Evolutionary conservation across 1,140 invertebrate genomes (phyloP).

Genomic region (Portunus trituberculatus): DNA sequence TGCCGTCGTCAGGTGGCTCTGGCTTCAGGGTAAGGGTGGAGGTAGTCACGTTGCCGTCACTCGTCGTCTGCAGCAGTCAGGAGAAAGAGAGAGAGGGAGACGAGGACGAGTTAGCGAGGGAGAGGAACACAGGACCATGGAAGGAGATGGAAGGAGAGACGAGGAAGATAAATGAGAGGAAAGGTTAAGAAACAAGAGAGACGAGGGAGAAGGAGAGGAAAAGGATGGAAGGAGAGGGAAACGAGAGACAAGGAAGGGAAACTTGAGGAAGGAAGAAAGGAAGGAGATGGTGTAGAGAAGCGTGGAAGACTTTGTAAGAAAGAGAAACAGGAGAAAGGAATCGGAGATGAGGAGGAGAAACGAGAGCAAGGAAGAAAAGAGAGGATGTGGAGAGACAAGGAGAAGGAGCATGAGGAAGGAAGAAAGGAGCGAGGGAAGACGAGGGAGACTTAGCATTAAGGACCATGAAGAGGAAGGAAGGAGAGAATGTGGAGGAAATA

Average conservation of each 20-base stretch:
- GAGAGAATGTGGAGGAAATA: not conserved
- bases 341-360: not conserved
- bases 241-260: not conserved
- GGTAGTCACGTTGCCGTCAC: conserved; percentile 88
- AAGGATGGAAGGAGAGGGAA: not conserved
- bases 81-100: not conserved
- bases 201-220: not conserved
- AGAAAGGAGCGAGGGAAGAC: not conserved
- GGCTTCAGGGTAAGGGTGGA: conserved; percentile 90
- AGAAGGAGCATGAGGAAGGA: not conserved
- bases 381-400: not conserved
- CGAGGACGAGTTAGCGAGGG: not conserved
- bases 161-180: not conserved
- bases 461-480: not conserved
- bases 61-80: conserved; percentile 67
- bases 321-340: not conserved
- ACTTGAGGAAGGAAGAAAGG: not conserved
- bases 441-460: not conserved
- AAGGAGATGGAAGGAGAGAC: conserved; percentile 3
- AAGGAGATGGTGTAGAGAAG: not conserved
- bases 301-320: conserved; percentile 2
- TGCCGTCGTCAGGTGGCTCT: conserved; percentile 88
- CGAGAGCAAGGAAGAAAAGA: conserved; percentile 12
- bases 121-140: not conserved
- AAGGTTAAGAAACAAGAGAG: not conserved